Percentiles rank a stretch among this genome's conserved stretches.
These are phyloP conservation scores for Hirtodrosophila histrioides DNA, from an alignment of 2,888 invertebrate genomes.

Conservation along the genomic window DNA sequence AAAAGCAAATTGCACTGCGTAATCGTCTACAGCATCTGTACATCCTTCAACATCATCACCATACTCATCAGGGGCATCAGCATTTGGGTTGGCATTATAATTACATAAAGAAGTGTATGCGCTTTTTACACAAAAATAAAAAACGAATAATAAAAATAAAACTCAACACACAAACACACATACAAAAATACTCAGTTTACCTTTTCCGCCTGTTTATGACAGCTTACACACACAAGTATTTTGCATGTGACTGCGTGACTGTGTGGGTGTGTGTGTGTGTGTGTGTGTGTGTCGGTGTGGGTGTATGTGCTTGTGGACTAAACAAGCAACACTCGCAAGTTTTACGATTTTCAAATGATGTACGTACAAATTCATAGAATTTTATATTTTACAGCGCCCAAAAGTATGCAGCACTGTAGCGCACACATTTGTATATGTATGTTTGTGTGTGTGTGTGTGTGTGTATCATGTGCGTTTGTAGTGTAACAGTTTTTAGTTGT, in stretches of 20 bases:
- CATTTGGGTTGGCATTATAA: slow-evolving; percentile 69
- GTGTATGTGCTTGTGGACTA: slow-evolving; percentile 22
- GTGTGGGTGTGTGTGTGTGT: slow-evolving; percentile 8
- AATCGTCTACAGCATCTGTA: slow-evolving; percentile 27
- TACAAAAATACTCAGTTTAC: slow-evolving; percentile 43
- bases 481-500: slow-evolving; percentile 61
- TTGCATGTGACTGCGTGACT: not conserved
- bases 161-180: slow-evolving; percentile 9
- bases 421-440: not conserved
- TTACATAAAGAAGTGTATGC: slow-evolving; percentile 63
- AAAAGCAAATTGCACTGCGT: slow-evolving; percentile 45
- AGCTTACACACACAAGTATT: slow-evolving; percentile 37
- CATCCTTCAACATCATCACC: slow-evolving; percentile 41
- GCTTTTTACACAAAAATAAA: slow-evolving; percentile 66
- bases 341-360: slow-evolving; percentile 83
- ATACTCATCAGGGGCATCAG: slow-evolving; percentile 44
- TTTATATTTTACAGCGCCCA: slow-evolving; percentile 82
- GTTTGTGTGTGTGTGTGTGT: slow-evolving; percentile 14
- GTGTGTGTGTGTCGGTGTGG: slow-evolving; percentile 1
- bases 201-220: slow-evolving; percentile 70
- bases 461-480: slow-evolving; percentile 16
- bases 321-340: slow-evolving; percentile 70
- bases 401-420: slow-evolving; percentile 55
- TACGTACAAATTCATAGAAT: slow-evolving; percentile 83
- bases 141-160: slow-evolving; percentile 56